A percentile compares a stretch with the other conserved stretches of the same genome.
Evolutionary conservation across 64 coral and sea anemone species (phyloP).

Genomic region (Trachythela sp.): DNA sequence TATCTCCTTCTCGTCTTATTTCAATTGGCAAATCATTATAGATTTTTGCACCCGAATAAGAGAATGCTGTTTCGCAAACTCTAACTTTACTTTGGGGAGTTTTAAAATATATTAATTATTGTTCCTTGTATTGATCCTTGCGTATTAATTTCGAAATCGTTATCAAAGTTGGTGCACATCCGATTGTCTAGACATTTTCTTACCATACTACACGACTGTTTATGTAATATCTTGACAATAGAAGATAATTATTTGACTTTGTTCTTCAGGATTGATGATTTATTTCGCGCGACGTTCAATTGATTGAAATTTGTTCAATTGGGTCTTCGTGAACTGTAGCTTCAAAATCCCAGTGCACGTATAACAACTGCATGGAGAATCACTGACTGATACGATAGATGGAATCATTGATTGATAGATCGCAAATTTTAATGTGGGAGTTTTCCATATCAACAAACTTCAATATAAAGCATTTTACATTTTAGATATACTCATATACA

Average conservation of each 20-base stretch:
- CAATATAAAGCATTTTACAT: no score
- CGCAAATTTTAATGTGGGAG: no score
- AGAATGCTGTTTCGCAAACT: no score
- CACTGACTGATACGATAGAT: no score
- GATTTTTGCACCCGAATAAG: neutral
- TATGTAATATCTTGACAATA: neutral
- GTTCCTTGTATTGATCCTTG: neutral
- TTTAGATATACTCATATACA: no score
- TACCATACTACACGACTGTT: neutral
- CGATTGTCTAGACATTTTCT: neutral
- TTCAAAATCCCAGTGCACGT: neutral
- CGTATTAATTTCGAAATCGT: neutral
- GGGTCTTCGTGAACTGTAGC: neutral
- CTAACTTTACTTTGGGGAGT: neutral
- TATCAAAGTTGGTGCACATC: no score
- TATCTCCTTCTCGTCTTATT: neutral
- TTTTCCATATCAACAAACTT: no score
- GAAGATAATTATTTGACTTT: neutral
- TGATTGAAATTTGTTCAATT: neutral
- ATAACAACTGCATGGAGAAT: no score
- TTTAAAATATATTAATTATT: neutral
- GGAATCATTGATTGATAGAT: no score
- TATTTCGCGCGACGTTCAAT: neutral
- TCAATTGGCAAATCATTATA: neutral
- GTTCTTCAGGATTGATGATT: neutral